These are phyloP conservation scores for Strongylocentrotus purpuratus DNA, from an alignment of 35 echinoderm and acorn worm genomes.

Conservation along the genomic window DNA sequence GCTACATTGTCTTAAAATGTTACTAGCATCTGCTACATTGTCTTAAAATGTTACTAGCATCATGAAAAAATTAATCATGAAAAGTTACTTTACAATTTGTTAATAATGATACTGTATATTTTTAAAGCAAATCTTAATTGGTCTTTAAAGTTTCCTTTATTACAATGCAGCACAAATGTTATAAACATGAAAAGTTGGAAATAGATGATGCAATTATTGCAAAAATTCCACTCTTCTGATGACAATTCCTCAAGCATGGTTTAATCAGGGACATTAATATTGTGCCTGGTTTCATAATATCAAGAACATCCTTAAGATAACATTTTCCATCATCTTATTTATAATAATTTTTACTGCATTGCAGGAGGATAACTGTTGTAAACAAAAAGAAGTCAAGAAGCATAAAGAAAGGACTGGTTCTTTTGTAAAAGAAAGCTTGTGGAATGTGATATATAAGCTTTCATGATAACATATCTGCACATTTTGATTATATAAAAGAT, in stretches of 20 bases:
- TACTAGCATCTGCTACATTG: neutral
- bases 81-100: neutral
- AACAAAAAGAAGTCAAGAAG: neutral
- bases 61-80: neutral
- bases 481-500: neutral
- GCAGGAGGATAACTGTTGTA: neutral
- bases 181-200: neutral
- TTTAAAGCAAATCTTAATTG: neutral
- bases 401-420: neutral
- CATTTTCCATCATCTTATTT: neutral
- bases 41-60: neutral
- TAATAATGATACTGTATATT: neutral
- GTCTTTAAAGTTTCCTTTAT: neutral
- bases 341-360: neutral
- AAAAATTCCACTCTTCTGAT: neutral
- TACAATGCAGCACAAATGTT: neutral
- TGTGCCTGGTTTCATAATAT: neutral
- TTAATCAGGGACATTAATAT: neutral
- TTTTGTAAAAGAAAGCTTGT: neutral
- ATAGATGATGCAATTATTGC: neutral
- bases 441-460: neutral
- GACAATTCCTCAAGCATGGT: neutral
- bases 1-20: neutral
- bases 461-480: neutral
- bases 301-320: neutral